These are phyloP conservation scores for Agrochola circellaris DNA, from an alignment of 2,888 invertebrate species.

Conservation along the genomic window DNA sequence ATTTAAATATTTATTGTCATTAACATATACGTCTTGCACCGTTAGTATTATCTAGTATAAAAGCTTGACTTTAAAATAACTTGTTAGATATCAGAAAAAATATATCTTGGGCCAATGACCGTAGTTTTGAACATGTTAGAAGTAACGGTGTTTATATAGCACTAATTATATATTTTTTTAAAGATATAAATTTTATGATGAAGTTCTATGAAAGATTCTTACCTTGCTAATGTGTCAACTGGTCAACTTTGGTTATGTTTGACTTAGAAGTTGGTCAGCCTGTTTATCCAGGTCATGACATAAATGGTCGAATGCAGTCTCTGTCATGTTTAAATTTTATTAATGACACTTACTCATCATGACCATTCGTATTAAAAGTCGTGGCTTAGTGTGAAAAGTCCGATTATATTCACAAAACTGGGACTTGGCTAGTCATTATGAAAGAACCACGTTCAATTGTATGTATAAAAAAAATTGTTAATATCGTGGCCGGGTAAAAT, in stretches of 20 bases:
- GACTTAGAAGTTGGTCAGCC: background rate
- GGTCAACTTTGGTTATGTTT: slow-evolving; percentile 11
- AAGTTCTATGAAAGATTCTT: background rate
- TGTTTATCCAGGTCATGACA: background rate
- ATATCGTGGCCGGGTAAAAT: too few species aligned
- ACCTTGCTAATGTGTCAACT: slow-evolving; percentile 14
- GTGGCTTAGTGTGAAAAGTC: slow-evolving; percentile 8
- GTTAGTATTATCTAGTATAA: slow-evolving; percentile 41
- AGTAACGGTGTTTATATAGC: slow-evolving; percentile 33
- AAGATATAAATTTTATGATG: too few species aligned
- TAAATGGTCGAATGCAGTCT: background rate
- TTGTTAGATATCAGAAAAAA: slow-evolving; percentile 7
- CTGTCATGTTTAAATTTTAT: background rate
- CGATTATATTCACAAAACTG: background rate
- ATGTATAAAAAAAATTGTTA: too few species aligned
- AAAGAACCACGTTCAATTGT: background rate
- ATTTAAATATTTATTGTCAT: slow-evolving; percentile 31
- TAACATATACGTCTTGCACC: slow-evolving; percentile 40
- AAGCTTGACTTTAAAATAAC: slow-evolving; percentile 31
- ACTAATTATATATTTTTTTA: slow-evolving; percentile 13
- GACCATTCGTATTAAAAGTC: slow-evolving; percentile 5
- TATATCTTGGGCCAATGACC: slow-evolving; percentile 38
- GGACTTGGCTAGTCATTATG: background rate
- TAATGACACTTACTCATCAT: slow-evolving; percentile 15
- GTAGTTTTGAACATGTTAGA: background rate